These are phyloP conservation scores for Drosophila busckii DNA, from an alignment of 1,140 invertebrate species.

Conservation along the genomic window DNA sequence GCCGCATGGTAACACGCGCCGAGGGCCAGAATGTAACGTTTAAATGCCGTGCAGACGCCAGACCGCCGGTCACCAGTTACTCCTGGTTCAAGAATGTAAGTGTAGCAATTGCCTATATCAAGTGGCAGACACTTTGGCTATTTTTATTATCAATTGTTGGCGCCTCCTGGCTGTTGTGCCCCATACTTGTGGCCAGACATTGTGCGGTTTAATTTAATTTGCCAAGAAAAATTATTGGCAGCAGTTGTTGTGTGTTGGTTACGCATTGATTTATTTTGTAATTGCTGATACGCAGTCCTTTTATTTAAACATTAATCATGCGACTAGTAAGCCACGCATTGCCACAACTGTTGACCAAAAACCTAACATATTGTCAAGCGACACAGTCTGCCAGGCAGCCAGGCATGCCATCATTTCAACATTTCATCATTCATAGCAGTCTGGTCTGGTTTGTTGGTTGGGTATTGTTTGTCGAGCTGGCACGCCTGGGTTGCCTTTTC, in stretches of 20 bases:
- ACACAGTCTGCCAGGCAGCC: no score
- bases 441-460: background rate
- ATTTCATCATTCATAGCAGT: constrained; percentile 4
- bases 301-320: constrained; percentile 67
- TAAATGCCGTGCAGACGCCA: constrained; percentile 77
- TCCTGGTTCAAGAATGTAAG: constrained; percentile 79
- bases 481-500: constrained; percentile 42
- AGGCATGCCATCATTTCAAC: no score
- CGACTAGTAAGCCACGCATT: constrained; percentile 48
- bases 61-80: constrained; percentile 75
- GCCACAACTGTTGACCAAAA: constrained; percentile 12
- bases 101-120: constrained; percentile 54
- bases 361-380: background rate
- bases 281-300: constrained; percentile 8
- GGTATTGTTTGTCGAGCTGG: constrained; percentile 14
- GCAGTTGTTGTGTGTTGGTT: no score
- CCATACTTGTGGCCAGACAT: constrained; percentile 64
- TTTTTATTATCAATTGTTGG: constrained; percentile 69
- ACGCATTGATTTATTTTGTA: constrained; percentile 31
- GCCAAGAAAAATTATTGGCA: constrained; percentile 38
- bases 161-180: constrained; percentile 10
- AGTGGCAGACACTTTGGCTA: constrained; percentile 43
- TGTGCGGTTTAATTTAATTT: constrained; percentile 75
- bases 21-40: constrained; percentile 78
- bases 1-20: constrained; percentile 72